A percentile compares a stretch with the other conserved stretches of the same genome.
These are phyloP conservation scores for Heliangelus exortis DNA, from an alignment of 2,797 vertebrate species.

Conservation along the genomic window DNA sequence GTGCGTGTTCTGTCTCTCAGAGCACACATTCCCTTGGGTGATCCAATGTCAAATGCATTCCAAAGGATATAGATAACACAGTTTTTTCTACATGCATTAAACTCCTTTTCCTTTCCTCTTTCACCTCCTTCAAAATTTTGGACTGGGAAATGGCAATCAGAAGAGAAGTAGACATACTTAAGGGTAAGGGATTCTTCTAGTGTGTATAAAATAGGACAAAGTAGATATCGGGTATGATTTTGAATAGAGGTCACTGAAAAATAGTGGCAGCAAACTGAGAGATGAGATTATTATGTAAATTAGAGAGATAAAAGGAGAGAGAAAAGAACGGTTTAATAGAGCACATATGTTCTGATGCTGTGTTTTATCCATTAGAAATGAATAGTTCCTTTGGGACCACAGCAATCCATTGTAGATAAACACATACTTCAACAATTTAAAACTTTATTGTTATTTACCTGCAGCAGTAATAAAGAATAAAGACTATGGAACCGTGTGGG, in stretches of 20 bases:
- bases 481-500: background rate
- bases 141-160: background rate
- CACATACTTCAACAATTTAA: background rate
- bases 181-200: background rate
- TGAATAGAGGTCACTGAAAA: background rate
- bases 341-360: background rate
- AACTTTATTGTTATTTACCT: background rate
- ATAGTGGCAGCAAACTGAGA: background rate
- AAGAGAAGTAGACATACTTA: background rate
- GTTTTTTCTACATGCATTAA: background rate
- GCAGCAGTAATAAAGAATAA: background rate
- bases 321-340: background rate
- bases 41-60: background rate
- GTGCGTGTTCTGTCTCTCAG: background rate
- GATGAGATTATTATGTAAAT: conserved; percentile 10
- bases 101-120: background rate
- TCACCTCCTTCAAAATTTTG: background rate
- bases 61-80: background rate
- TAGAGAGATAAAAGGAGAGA: background rate
- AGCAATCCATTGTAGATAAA: background rate
- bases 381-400: background rate
- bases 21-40: background rate
- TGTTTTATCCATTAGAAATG: background rate
- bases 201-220: background rate
- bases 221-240: background rate